Evolutionary conservation across 23 tunicate species (phyloP).

Genomic region (Styela clava): DNA sequence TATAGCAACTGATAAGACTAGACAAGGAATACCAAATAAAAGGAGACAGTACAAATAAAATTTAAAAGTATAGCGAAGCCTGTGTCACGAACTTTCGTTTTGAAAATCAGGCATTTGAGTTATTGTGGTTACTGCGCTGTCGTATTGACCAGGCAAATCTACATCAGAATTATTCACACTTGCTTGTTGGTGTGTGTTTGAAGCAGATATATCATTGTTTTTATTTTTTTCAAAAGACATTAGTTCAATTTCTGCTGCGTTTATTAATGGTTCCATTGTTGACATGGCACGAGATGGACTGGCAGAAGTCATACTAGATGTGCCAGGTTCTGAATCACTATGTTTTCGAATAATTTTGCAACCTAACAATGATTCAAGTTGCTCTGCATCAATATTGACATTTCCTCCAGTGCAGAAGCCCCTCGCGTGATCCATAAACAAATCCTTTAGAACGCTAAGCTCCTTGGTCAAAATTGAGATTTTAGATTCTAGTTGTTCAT

Average conservation of each 20-base stretch:
- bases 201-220: background rate
- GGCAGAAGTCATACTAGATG: background rate
- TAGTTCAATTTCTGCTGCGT: conserved; percentile 26
- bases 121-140: background rate
- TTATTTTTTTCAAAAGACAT: background rate
- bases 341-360: conserved; percentile 32
- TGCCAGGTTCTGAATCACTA: background rate
- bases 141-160: background rate
- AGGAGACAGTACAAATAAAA: too few species aligned
- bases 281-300: background rate
- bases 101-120: background rate
- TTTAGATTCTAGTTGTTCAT: conserved; percentile 52
- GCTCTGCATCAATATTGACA: conserved; percentile 46
- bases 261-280: conserved; percentile 20
- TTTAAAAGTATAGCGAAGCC: too few species aligned
- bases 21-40: too few species aligned
- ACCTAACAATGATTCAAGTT: conserved; percentile 56
- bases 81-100: background rate
- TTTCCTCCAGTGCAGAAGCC: conserved; percentile 60
- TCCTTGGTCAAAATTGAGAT: conserved; percentile 61
- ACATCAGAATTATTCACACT: background rate
- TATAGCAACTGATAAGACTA: too few species aligned
- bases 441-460: conserved; percentile 47
- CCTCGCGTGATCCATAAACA: conserved; percentile 83
- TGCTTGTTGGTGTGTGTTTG: background rate